Conservation (phyloP, 2,888 invertebrate genomes). For the Metallyticus violacea region DNA sequence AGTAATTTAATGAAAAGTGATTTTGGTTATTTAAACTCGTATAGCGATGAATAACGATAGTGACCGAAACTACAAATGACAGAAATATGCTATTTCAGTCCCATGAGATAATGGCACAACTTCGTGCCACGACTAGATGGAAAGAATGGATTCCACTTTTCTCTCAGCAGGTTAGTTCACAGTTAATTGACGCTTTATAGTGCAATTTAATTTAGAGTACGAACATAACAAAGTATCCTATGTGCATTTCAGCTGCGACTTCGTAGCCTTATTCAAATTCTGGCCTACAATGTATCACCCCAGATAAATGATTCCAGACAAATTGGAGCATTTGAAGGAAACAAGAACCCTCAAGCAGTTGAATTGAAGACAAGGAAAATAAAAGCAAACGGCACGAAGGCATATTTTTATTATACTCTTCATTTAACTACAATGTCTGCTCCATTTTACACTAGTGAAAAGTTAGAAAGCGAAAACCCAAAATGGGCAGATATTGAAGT, state of each 20-base stretch:
- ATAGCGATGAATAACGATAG: not conserved
- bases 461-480: constrained; percentile 65
- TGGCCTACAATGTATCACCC: constrained; percentile 56
- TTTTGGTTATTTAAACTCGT: not conserved
- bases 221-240: not conserved
- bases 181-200: not conserved
- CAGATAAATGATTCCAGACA: constrained; percentile 31
- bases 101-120: constrained; percentile 36
- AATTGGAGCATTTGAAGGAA: constrained; percentile 32
- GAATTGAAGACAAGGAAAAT: constrained; percentile 4
- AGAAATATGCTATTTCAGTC: not conserved
- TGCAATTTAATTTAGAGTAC: not conserved
- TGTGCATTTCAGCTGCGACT: constrained; percentile 61
- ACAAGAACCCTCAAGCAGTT: constrained; percentile 44
- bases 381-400: not conserved
- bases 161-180: constrained; percentile 68
- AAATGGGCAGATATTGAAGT: constrained; percentile 77
- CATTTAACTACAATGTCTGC: constrained; percentile 79
- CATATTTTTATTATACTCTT: constrained; percentile 71
- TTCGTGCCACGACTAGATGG: constrained; percentile 55
- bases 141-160: constrained; percentile 77
- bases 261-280: constrained; percentile 74
- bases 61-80: not conserved
- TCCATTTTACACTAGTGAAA: constrained; percentile 81
- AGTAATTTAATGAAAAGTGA: not conserved